Conservation (phyloP, 2,113 vertebrate species). For the Alethe diademata region DNA sequence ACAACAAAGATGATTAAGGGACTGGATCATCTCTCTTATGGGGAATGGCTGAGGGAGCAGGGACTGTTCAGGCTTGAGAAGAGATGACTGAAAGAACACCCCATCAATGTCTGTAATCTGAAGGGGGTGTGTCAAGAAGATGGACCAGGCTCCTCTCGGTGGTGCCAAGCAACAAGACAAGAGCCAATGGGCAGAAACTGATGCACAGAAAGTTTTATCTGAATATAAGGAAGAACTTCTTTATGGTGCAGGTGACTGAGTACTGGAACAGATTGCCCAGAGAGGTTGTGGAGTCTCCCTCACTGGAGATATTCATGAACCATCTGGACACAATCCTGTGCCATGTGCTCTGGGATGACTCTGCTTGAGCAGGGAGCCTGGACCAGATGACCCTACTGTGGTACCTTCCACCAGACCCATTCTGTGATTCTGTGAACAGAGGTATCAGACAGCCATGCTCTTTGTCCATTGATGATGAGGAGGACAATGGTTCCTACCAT, state of each 20-base stretch:
- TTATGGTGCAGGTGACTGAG: rapidly evolving
- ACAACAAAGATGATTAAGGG: background rate
- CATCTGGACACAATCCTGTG: background rate
- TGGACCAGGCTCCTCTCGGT: background rate
- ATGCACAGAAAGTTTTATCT: background rate
- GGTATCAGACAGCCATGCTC: background rate
- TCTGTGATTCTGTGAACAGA: background rate
- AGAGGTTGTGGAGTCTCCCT: background rate
- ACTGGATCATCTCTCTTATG: background rate
- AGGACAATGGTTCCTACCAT: background rate
- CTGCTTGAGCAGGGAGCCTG: background rate
- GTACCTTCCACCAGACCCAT: background rate
- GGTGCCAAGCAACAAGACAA: background rate
- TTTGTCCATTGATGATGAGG: background rate
- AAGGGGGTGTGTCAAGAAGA: background rate
- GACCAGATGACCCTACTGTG: background rate
- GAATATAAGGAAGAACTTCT: background rate
- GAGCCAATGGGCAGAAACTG: background rate
- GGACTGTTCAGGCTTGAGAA: background rate
- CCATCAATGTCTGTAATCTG: background rate
- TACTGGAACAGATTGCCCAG: background rate
- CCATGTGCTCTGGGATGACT: background rate
- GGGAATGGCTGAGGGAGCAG: background rate
- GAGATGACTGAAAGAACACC: background rate
- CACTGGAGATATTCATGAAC: background rate